phyloP scores from a whole-genome alignment of 1,140 invertebrate genomes.

The Drosophila pachea region DNA sequence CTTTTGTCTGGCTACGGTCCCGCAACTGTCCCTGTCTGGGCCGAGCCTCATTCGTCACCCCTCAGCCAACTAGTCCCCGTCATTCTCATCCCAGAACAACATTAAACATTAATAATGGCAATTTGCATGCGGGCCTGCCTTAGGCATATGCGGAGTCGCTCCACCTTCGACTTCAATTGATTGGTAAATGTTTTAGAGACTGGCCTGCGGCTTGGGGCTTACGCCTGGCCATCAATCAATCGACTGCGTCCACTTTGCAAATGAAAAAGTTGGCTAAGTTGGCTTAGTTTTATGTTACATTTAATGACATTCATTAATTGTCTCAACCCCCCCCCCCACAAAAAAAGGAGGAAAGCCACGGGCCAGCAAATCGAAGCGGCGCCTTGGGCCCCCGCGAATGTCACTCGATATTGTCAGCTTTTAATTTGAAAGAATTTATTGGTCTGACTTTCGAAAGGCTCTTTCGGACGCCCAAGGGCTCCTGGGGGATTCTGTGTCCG shows the following conservation, averaged over 20 bases:
- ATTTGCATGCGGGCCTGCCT: constrained; percentile 46
- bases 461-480: constrained; percentile 19
- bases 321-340: constrained; percentile 29
- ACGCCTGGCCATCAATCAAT: constrained; percentile 48
- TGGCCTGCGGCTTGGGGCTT: background rate
- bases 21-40: constrained; percentile 16
- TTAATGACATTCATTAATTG: constrained; percentile 61
- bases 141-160: background rate
- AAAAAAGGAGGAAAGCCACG: constrained; percentile 7
- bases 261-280: constrained; percentile 55
- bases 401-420: constrained; percentile 51
- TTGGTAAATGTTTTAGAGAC: constrained; percentile 21
- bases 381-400: constrained; percentile 8
- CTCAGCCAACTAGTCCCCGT: background rate
- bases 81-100: constrained; percentile 34
- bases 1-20: constrained; percentile 36
- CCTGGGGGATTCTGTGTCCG: background rate
- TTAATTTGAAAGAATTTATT: constrained; percentile 60
- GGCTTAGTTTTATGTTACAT: constrained; percentile 47
- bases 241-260: constrained; percentile 47
- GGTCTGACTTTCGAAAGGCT: constrained; percentile 52
- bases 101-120: constrained; percentile 63
- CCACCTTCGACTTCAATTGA: constrained; percentile 16
- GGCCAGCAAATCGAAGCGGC: background rate
- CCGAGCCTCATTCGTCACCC: constrained; percentile 5